These are phyloP conservation scores for Ceratosolen solmsi DNA, from an alignment of 1,140 invertebrate genomes.

Conservation along the genomic window DNA sequence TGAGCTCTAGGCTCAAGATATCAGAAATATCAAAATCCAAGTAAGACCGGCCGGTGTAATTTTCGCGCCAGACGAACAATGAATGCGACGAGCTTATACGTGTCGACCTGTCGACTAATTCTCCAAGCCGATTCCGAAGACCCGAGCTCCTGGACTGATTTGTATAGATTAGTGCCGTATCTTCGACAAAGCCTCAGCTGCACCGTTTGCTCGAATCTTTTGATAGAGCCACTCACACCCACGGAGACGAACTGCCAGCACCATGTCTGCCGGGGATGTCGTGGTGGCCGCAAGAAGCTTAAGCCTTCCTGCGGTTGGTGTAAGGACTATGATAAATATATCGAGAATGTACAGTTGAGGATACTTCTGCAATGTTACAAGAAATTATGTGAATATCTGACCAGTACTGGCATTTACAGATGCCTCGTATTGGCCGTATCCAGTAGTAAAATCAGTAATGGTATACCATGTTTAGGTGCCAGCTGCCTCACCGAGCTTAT, in stretches of 20 bases:
- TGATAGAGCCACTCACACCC: slow-evolving; percentile 88
- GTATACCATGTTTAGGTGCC: slow-evolving; percentile 66
- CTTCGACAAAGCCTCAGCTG: slow-evolving; percentile 90
- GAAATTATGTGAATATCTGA: slow-evolving; percentile 88
- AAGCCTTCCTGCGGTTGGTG: slow-evolving; percentile 90
- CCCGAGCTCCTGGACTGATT: slow-evolving; percentile 83
- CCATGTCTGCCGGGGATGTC: slow-evolving; percentile 87
- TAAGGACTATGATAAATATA: slow-evolving; percentile 86
- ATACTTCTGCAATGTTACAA: slow-evolving; percentile 90
- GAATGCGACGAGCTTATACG: slow-evolving; percentile 89
- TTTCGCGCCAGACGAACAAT: slow-evolving; percentile 70
- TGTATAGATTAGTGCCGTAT: slow-evolving; percentile 87
- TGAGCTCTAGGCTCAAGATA: background rate
- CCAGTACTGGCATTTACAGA: slow-evolving; percentile 80
- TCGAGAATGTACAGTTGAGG: slow-evolving; percentile 86
- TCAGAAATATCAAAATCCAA: background rate
- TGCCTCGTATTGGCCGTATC: slow-evolving; percentile 72
- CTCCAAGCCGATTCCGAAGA: slow-evolving; percentile 81
- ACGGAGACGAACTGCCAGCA: slow-evolving; percentile 88
- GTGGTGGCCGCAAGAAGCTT: slow-evolving; percentile 87
- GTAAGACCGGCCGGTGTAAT: background rate
- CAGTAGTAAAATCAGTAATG: slow-evolving; percentile 71
- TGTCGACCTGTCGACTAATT: slow-evolving; percentile 86
- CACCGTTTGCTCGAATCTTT: slow-evolving; percentile 88
- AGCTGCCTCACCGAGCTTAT: slow-evolving; percentile 83